Evolutionary conservation across 2,113 vertebrate species (phyloP).

Genomic region (Triplophysa rosa): DNA sequence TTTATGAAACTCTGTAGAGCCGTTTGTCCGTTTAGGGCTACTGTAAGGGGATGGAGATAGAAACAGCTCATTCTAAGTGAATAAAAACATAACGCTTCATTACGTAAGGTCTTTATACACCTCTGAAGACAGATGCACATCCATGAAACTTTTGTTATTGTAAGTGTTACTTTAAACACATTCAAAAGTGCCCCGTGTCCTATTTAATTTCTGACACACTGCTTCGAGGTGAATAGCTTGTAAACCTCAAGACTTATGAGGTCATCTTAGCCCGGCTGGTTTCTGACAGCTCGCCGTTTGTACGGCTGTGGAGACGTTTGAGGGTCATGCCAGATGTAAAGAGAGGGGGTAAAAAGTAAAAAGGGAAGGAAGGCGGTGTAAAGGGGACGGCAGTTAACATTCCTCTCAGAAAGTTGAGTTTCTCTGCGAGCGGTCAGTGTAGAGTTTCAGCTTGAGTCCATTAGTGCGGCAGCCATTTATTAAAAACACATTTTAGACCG

Average conservation of each 20-base stretch:
- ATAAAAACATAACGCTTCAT: too few species aligned
- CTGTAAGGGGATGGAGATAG: too few species aligned
- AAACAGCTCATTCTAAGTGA: too few species aligned
- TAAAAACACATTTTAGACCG: conserved; percentile 73
- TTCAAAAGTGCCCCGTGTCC: too few species aligned
- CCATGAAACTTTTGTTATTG: too few species aligned
- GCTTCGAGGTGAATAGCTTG: neutral
- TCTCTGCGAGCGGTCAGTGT: conserved; percentile 61
- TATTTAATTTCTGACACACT: too few species aligned
- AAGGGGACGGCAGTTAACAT: conserved; percentile 69
- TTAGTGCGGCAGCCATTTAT: conserved; percentile 73
- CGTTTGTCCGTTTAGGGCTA: too few species aligned
- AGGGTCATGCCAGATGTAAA: neutral
- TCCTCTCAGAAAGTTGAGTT: conserved; percentile 73
- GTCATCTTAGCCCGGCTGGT: conserved; percentile 2
- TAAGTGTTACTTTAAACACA: too few species aligned
- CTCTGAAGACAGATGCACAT: too few species aligned
- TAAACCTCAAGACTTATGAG: conserved; percentile 6
- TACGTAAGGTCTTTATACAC: too few species aligned
- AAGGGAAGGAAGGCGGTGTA: conserved; percentile 24
- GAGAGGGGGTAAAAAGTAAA: conserved; percentile 20
- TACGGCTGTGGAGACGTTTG: conserved; percentile 13
- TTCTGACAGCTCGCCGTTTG: conserved; percentile 27
- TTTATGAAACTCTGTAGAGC: too few species aligned
- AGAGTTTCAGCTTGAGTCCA: conserved; percentile 74